Base-by-base conservation (phyloP, 2,888 invertebrate genomes). In the Adelphocoris suturalis region DNA sequence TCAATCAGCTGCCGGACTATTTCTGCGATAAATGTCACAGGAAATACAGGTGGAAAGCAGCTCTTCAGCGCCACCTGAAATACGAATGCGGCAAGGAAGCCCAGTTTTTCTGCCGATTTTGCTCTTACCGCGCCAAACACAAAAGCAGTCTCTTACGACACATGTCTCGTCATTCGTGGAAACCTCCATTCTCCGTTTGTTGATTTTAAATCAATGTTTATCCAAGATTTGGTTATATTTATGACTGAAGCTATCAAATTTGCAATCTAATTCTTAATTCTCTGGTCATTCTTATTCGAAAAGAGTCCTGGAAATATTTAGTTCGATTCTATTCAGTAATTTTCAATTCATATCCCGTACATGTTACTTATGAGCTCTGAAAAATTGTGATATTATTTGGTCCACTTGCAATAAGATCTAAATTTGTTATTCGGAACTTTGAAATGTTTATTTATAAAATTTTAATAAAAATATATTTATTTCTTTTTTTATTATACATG, bases 111-210 rank as follows among this genome's bases (percentile, higher is more conserved):
- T 92, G 92, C 81, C 86, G 84, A 0, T 61, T 88, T 37, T 92
- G 92, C 14, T 82, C 86, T 4, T 91, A 90, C 80, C 93, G 93
- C 86, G 93, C 94, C 85, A 93, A 94, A 91, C 93, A 94, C 90
- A 94, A 92, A 93, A 93, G 91, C 93, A 93, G 88, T 93, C 90
- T 92, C 14, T 91, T 91, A 57, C 89, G 90, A 80, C 92, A 92
- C 80, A 61, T 85, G 68, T 23, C 68, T 88, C 91, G 68, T 89
- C 91, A 28, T 90, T 90, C 19, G 91, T 91, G 78, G 78, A 28
- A 19, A 76, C 46, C 81, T 80, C 91, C n/a, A 84, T 82, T 52
- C 52, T 82, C 47, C n/a, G 47, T 37, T 19, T 78, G 37, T 46
- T 47, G 46, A 46, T 9, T 16, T n/a, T 9, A 78, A 46, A 78